Evolutionary conservation across 2,888 invertebrate species (phyloP).

Genomic region (Pardosa pseudoannulata): DNA sequence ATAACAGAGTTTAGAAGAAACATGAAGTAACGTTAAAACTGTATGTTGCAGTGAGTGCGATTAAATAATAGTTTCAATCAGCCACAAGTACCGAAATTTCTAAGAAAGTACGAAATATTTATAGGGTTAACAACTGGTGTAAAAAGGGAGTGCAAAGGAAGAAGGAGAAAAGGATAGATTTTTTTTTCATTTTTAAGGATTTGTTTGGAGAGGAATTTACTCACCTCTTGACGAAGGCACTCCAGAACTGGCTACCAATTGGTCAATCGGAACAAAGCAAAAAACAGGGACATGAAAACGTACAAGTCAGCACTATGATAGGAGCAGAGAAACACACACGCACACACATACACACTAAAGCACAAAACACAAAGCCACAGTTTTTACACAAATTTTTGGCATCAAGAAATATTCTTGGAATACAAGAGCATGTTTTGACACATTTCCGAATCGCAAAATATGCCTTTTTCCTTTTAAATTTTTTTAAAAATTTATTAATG

Average conservation of each 20-base stretch:
- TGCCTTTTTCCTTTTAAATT: no score
- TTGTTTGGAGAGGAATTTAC: slow-evolving; percentile 77
- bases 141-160: slow-evolving; percentile 43
- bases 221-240: slow-evolving; percentile 99
- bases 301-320: slow-evolving; percentile 70
- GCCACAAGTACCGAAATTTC: slow-evolving; percentile 22
- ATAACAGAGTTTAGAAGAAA: no score
- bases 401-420: not conserved
- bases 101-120: not conserved
- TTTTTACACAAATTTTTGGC: not conserved
- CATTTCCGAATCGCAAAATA: not conserved
- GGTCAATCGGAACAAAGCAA: slow-evolving; percentile 60
- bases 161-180: slow-evolving; percentile 31
- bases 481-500: no score
- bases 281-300: slow-evolving; percentile 72
- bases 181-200: slow-evolving; percentile 43
- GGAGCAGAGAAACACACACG: slow-evolving; percentile 70
- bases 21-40: no score
- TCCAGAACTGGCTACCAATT: slow-evolving; percentile 92
- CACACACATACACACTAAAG: slow-evolving; percentile 51
- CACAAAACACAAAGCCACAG: slow-evolving; percentile 18
- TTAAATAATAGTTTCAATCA: slow-evolving; percentile 24
- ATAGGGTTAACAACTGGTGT: slow-evolving; percentile 25
- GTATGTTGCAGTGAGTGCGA: no score
- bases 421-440: not conserved